Evolutionary conservation across 1,140 invertebrate genomes (phyloP), one percentile per base, ranked within the genome.

Genomic region (Papilio xuthus): DNA sequence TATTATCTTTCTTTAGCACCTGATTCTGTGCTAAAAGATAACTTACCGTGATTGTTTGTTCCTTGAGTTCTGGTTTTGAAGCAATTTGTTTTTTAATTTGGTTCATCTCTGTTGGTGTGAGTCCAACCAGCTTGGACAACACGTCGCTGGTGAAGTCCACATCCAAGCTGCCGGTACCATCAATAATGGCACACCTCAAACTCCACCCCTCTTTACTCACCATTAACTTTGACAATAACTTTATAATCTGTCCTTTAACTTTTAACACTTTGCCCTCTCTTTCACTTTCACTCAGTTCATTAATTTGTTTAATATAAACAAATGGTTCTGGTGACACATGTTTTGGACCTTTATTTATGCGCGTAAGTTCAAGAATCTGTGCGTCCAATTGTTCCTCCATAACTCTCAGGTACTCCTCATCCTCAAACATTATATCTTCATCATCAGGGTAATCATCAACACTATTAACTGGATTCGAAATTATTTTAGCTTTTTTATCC

Each of bases 261-360:
- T 79, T 84, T 72, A 91, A 94, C 8, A 89, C 88, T 83, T 84
- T 90, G 0, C 89, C 86, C 4, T 47, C n/a, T 80, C 81, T 89
- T 28, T 83, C 79, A 26, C 26, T 77, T 0, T 89, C 85, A 56
- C 73, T 80, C 73, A 92, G 75, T 26, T 92, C 90, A 9, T 87
- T 88, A 50, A 94, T 90, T 77, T 94, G 92, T 80, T 94, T 94
- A 44, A 94, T 88, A 83, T 93, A 94, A 4, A 92, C 82, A 77
- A 88, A 94, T 1, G 93, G 93, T 80, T 89, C 87, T 0, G 85
- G 20, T 20, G 86, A 78, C 10, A 93, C 78, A 32, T 78, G 18
- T 28, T 86, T 78, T 50, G 86, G 86, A 72, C 32, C 81, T 78
- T 83, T 81, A 79, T 50, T 28, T 37, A 63, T 9, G 60, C 37